phyloP scores from a whole-genome alignment of 2,888 invertebrate species.

The Drosophila pseudotalamancana region DNA sequence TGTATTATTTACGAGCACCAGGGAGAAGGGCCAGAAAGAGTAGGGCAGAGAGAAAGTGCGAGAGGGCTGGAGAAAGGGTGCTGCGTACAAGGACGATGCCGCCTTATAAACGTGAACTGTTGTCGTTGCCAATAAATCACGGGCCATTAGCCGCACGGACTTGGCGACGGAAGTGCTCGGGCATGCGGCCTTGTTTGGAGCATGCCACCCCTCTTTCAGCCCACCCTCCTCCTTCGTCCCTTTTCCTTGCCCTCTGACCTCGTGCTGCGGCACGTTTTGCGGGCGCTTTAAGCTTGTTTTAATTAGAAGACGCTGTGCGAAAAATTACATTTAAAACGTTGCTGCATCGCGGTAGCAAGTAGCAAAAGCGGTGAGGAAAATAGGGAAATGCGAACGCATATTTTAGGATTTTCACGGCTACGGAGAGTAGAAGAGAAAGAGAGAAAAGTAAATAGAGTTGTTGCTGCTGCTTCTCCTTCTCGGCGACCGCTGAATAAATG shows the following conservation, averaged over 20 bases:
- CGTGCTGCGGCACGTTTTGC: conserved; percentile 57
- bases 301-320: conserved; percentile 78
- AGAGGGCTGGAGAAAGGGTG: conserved; percentile 12
- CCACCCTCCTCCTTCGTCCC: no score
- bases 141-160: conserved; percentile 62
- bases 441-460: background rate
- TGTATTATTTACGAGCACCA: conserved; percentile 71
- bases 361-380: conserved; percentile 1
- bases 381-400: conserved; percentile 66
- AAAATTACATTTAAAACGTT: conserved; percentile 76
- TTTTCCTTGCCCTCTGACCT: conserved; percentile 51
- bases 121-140: conserved; percentile 80
- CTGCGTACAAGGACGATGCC: conserved; percentile 55
- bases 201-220: background rate
- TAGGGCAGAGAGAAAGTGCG: background rate
- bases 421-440: background rate
- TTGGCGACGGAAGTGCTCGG: conserved; percentile 51
- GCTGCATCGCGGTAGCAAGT: conserved; percentile 44
- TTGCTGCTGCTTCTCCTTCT: conserved; percentile 14
- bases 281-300: conserved; percentile 79
- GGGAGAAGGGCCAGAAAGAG: background rate
- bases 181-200: conserved; percentile 9
- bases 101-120: conserved; percentile 55
- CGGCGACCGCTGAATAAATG: conserved; percentile 72
- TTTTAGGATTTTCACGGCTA: conserved; percentile 70